These are phyloP conservation scores for Hirundichthys speculiger DNA, from an alignment of 2,113 vertebrate genomes.

Conservation along the genomic window DNA sequence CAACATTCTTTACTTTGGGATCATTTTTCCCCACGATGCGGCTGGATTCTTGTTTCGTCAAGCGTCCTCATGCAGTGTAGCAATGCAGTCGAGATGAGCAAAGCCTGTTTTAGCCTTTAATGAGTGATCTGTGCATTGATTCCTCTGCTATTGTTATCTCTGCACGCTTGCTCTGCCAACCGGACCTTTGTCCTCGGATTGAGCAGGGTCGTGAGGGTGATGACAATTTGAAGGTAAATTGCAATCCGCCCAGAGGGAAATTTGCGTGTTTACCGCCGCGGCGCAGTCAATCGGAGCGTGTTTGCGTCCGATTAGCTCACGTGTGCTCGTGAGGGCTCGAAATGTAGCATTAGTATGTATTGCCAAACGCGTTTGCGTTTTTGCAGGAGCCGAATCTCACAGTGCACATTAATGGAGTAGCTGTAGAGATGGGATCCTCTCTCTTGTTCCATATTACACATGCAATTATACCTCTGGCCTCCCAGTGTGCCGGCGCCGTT, in stretches of 20 bases:
- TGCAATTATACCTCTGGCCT: constrained; percentile 76
- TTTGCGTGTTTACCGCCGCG: constrained; percentile 14
- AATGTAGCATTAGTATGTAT: constrained; percentile 49
- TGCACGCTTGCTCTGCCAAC: constrained; percentile 39
- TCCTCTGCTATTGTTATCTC: constrained; percentile 38
- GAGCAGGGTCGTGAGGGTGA: constrained; percentile 36
- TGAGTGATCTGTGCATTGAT: constrained; percentile 64
- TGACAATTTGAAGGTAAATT: constrained; percentile 43
- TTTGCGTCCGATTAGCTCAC: constrained; percentile 17
- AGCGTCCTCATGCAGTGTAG: too few relatives aligned
- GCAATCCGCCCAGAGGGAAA: constrained; percentile 13
- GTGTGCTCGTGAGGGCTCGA: background rate
- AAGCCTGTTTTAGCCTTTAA: constrained; percentile 48
- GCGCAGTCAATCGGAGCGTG: constrained; percentile 16
- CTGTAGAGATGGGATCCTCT: constrained; percentile 66
- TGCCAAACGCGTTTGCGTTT: constrained; percentile 28
- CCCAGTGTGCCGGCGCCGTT: constrained; percentile 59
- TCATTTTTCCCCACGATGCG: too few relatives aligned
- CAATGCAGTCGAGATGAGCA: constrained; percentile 17
- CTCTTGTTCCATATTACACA: constrained; percentile 71
- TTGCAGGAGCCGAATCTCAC: constrained; percentile 55
- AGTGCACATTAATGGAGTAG: constrained; percentile 53
- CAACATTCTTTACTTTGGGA: too few relatives aligned
- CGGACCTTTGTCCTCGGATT: constrained; percentile 49
- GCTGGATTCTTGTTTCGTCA: background rate